Conservation (phyloP, 2,888 invertebrate genomes). For the Slavum lentiscoides region DNA sequence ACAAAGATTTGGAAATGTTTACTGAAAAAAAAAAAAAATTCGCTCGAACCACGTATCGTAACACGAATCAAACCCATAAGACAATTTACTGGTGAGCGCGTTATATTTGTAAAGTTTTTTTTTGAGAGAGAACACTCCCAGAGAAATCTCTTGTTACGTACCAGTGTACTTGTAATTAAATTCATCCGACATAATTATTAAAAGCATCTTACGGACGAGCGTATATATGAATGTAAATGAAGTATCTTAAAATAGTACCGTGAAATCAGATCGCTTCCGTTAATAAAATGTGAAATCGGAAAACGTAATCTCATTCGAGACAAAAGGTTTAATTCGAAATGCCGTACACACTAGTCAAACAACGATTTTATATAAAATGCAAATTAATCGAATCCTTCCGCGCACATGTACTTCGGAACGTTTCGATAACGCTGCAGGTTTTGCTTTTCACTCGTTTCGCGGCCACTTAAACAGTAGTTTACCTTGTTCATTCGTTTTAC, state of each 20-base stretch:
- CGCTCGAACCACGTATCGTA: not conserved
- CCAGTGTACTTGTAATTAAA: constrained; percentile 5
- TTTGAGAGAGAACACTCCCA: not conserved
- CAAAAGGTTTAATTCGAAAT: not conserved
- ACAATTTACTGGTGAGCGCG: not conserved
- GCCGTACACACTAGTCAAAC: not conserved
- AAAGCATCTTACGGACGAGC: not conserved
- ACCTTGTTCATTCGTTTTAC: too few relatives aligned
- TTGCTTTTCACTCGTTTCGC: not conserved
- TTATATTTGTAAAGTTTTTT: constrained; percentile 12
- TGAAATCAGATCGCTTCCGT: not conserved
- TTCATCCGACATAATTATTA: not conserved
- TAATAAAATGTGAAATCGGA: not conserved
- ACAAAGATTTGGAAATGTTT: too few relatives aligned
- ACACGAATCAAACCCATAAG: not conserved
- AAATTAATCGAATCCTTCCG: not conserved
- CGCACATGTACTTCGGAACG: not conserved
- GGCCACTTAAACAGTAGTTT: too few relatives aligned
- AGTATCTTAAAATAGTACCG: not conserved
- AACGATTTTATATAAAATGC: not conserved
- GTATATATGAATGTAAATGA: not conserved
- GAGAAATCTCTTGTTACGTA: not conserved
- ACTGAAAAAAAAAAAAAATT: too few relatives aligned
- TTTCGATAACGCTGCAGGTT: not conserved
- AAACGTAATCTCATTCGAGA: not conserved